Conservation (phyloP, 2,797 vertebrate species). For the Pteronotus mesoamericanus region DNA sequence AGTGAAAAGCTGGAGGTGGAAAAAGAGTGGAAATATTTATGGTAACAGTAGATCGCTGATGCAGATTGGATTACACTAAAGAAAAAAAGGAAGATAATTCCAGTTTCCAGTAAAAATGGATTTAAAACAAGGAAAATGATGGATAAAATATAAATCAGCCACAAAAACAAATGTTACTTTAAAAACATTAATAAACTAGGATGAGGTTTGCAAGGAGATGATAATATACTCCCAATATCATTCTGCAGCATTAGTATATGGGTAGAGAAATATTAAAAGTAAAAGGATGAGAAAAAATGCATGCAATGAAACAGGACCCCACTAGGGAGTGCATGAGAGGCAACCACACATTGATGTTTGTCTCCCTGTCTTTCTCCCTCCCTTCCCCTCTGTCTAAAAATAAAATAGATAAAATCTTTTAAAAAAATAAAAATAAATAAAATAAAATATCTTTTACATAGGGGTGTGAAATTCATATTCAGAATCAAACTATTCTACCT, state of each 20-base stretch:
- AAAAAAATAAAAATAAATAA: too few relatives aligned
- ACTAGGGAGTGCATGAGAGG: too few relatives aligned
- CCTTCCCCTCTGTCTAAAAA: too few relatives aligned
- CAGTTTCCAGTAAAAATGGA: background rate
- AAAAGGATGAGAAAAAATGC: background rate
- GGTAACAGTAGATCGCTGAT: background rate
- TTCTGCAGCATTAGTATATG: background rate
- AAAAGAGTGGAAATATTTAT: background rate
- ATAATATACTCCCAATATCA: background rate
- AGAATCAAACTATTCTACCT: background rate
- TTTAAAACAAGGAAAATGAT: background rate
- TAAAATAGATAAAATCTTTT: too few relatives aligned
- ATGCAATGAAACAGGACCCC: background rate
- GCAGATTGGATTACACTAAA: background rate
- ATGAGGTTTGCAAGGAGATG: background rate
- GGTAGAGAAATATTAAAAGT: background rate
- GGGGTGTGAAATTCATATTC: background rate
- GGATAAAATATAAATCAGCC: background rate
- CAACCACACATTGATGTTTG: too few relatives aligned
- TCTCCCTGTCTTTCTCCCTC: too few relatives aligned
- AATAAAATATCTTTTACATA: background rate
- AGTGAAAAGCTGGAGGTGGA: background rate
- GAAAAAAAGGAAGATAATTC: background rate
- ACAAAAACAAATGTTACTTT: background rate
- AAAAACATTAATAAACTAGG: background rate